These are phyloP conservation scores for Physeter macrocephalus DNA, from an alignment of 2,113 vertebrate genomes.

Conservation along the genomic window DNA sequence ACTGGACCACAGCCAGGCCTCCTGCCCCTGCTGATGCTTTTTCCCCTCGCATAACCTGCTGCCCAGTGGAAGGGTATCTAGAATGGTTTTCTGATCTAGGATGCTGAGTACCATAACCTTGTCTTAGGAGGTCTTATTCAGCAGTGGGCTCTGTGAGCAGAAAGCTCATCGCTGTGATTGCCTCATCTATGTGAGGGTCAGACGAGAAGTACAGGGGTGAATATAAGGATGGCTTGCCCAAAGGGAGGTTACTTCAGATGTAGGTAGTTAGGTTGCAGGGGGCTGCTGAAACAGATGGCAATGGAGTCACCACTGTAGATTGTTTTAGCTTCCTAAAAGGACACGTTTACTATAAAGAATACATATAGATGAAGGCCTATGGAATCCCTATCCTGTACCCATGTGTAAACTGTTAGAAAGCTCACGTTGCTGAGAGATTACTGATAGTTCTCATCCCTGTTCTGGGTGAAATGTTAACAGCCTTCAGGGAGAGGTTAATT, in stretches of 20 bases:
- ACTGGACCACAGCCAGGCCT: background rate
- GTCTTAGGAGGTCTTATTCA: background rate
- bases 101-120: background rate
- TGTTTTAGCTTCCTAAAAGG: background rate
- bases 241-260: background rate
- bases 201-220: background rate
- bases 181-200: background rate
- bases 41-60: background rate
- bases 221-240: background rate
- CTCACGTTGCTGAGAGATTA: background rate
- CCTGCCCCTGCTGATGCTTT: background rate
- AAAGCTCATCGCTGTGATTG: background rate
- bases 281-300: background rate
- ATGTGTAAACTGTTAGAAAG: background rate
- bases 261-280: background rate
- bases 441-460: background rate
- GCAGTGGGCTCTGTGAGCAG: background rate
- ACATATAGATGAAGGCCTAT: background rate
- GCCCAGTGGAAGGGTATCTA: background rate
- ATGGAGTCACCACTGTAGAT: background rate
- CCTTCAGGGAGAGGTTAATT: background rate
- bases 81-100: background rate
- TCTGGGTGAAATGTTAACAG: background rate
- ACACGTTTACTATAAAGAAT: background rate
- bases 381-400: background rate